These are phyloP conservation scores for Polypterus senegalus DNA, from an alignment of 2,113 vertebrate species.

Conservation along the genomic window DNA sequence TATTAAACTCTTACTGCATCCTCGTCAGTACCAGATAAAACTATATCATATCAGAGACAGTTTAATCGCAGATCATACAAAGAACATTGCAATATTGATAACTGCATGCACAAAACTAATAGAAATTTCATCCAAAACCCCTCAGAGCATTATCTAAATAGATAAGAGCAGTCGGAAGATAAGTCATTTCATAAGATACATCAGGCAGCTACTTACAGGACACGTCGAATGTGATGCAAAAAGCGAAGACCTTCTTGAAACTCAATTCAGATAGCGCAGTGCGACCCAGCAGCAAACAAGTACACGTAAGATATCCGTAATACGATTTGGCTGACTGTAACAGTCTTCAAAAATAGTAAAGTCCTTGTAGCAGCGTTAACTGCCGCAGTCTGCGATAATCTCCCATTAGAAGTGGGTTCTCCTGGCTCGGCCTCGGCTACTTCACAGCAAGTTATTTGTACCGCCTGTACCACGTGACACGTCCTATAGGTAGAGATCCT, in stretches of 20 bases:
- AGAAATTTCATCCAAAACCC: conserved; percentile 29
- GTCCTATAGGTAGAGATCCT: conserved; percentile 37
- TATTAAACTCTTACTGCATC: background rate
- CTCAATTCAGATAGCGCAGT: no score
- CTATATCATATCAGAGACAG: conserved; percentile 21
- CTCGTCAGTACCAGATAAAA: conserved; percentile 21
- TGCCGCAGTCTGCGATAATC: conserved; percentile 39
- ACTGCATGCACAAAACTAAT: conserved; percentile 23
- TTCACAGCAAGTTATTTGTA: conserved; percentile 51
- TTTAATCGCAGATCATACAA: conserved; percentile 36
- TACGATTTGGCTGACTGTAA: no score
- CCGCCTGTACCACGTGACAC: conserved; percentile 56
- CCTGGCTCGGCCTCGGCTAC: conserved; percentile 35
- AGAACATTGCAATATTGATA: conserved; percentile 41
- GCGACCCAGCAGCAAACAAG: no score
- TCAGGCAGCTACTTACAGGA: conserved; percentile 3
- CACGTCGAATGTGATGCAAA: no score
- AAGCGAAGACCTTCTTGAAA: no score
- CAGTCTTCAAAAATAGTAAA: no score
- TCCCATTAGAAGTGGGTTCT: conserved; percentile 46
- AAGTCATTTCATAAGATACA: conserved; percentile 22
- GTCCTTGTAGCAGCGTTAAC: background rate
- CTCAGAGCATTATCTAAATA: conserved; percentile 52
- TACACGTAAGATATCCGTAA: no score
- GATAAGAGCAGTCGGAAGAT: conserved; percentile 51